Conservation (phyloP, 2,888 invertebrate species). For the Morpho achilles region DNA sequence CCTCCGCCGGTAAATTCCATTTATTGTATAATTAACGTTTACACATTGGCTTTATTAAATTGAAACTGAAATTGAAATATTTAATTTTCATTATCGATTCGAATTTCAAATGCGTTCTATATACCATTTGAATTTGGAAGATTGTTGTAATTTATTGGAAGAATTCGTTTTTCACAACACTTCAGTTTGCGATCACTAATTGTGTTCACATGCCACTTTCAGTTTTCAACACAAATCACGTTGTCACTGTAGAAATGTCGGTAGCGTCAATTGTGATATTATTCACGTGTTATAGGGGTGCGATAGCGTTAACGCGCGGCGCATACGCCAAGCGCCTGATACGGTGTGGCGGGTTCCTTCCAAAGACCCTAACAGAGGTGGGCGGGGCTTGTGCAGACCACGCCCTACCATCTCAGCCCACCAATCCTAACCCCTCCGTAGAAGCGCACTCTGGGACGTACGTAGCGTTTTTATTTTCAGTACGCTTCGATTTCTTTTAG, state of each 20-base stretch:
- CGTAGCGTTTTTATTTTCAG: slow-evolving; percentile 66
- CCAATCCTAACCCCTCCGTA: slow-evolving; percentile 55
- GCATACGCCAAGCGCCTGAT: slow-evolving; percentile 71
- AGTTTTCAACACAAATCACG: not conserved
- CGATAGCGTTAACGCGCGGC: slow-evolving; percentile 50
- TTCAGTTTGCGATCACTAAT: not conserved
- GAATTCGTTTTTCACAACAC: slow-evolving; percentile 9
- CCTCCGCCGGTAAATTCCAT: slow-evolving; percentile 16
- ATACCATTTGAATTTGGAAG: too few species aligned
- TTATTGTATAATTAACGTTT: not conserved
- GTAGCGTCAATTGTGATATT: slow-evolving; percentile 7
- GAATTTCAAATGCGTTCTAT: too few species aligned
- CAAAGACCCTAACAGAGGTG: slow-evolving; percentile 58
- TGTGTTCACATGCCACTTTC: slow-evolving; percentile 10
- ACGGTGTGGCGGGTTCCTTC: slow-evolving; percentile 62
- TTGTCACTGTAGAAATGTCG: slow-evolving; percentile 5
- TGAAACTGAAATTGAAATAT: too few species aligned
- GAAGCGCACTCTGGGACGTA: slow-evolving; percentile 71
- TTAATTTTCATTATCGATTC: too few species aligned
- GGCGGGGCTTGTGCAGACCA: slow-evolving; percentile 56
- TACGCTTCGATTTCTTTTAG: slow-evolving; percentile 47
- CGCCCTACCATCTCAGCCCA: slow-evolving; percentile 47
- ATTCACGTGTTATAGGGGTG: slow-evolving; percentile 45
- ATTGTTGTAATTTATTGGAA: not conserved
- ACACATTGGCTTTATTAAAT: too few species aligned